A percentile compares a stretch with the other conserved stretches of the same genome.
phyloP scores from a whole-genome alignment of 1,140 invertebrate species.

The Euglossa dilemma region DNA sequence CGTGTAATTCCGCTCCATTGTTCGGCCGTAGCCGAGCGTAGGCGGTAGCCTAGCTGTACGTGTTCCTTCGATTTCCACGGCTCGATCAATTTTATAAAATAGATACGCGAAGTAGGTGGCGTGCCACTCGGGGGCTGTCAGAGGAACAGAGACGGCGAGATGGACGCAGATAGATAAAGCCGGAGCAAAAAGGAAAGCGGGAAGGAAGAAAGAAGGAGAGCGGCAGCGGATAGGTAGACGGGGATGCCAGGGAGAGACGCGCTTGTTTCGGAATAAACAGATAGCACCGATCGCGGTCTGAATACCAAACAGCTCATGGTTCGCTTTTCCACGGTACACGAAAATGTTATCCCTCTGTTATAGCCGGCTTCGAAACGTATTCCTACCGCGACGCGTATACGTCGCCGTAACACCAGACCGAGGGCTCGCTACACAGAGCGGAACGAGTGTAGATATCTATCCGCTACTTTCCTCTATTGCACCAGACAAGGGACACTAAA shows the following conservation, averaged over 20 bases:
- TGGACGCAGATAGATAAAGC: constrained; percentile 40
- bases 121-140: neutral
- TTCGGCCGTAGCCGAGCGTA: neutral
- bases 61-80: constrained; percentile 59
- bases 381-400: constrained; percentile 53
- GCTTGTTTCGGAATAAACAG: constrained; percentile 81
- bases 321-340: constrained; percentile 68
- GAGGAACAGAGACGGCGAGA: neutral
- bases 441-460: constrained; percentile 59
- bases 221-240: constrained; percentile 47
- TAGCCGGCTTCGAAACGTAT: constrained; percentile 47
- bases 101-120: constrained; percentile 44
- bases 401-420: constrained; percentile 36
- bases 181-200: constrained; percentile 30
- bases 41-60: constrained; percentile 10
- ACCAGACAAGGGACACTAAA: constrained; percentile 62
- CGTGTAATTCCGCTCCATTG: neutral
- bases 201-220: constrained; percentile 39
- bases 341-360: constrained; percentile 74
- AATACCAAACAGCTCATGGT: constrained; percentile 76
- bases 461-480: constrained; percentile 69
- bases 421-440: neutral
- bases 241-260: constrained; percentile 66
- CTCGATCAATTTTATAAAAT: constrained; percentile 77
- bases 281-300: constrained; percentile 77